Conservation (phyloP, 1,140 invertebrate species). For the Lepeophtheirus salmonis region DNA sequence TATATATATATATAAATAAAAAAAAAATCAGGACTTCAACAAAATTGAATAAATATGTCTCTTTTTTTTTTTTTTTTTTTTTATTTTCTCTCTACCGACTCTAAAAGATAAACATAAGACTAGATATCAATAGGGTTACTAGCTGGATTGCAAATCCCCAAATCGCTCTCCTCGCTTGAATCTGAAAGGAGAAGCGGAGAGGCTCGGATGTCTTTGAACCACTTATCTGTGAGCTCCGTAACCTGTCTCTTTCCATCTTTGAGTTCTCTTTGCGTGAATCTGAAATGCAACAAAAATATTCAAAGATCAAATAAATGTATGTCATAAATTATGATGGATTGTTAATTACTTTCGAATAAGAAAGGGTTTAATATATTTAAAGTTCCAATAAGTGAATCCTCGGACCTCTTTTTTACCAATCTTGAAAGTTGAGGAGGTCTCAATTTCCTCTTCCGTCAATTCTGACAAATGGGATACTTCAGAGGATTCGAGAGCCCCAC, state of each 20-base stretch:
- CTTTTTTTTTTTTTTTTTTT: too few relatives aligned
- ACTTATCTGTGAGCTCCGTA: constrained; percentile 13
- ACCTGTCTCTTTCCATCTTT: constrained; percentile 11
- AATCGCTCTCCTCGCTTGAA: constrained; percentile 2
- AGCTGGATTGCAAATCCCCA: background rate
- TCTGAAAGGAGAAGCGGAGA: constrained; percentile 9
- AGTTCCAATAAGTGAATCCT: constrained; percentile 22
- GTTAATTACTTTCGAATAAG: constrained; percentile 19
- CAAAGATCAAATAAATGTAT: too few relatives aligned
- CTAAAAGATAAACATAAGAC: too few relatives aligned
- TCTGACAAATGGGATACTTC: constrained; percentile 57
- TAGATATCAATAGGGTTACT: too few relatives aligned
- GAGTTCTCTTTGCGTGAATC: constrained; percentile 12
- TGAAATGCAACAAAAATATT: background rate
- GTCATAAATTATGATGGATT: too few relatives aligned
- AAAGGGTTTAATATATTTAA: constrained; percentile 21
- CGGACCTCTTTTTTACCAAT: constrained; percentile 22
- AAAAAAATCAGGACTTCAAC: too few relatives aligned
- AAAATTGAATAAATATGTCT: too few relatives aligned
- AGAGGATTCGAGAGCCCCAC: constrained; percentile 84
- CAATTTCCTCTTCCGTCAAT: constrained; percentile 81
- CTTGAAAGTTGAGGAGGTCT: constrained; percentile 39
- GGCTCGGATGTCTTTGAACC: constrained; percentile 11
- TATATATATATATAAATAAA: too few relatives aligned
- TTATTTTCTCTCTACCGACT: too few relatives aligned